A percentile compares a stretch with the other conserved stretches of the same genome.
Conservation (phyloP, 2,113 vertebrate species). For the Cavia porcellus region DNA sequence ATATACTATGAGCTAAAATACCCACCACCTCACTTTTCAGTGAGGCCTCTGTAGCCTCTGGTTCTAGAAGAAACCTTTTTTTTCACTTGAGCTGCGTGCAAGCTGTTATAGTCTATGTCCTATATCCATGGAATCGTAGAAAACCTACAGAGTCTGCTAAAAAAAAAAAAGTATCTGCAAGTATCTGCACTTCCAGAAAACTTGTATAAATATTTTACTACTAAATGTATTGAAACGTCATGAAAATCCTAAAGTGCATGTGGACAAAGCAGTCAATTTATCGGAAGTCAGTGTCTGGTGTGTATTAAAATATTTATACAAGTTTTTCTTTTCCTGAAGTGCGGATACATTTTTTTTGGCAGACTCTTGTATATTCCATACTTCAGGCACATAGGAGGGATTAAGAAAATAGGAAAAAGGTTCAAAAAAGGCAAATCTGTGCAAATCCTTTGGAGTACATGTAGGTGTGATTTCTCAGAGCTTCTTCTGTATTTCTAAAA, state of each 20-base stretch:
- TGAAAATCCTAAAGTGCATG: neutral
- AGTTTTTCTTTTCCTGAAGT: neutral
- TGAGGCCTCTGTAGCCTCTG: neutral
- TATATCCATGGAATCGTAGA: neutral
- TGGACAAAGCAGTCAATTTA: neutral
- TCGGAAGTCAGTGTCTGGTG: neutral
- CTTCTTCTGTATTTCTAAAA: conserved; percentile 14
- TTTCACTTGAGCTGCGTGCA: neutral
- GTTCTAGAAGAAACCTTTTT: neutral
- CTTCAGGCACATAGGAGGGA: neutral
- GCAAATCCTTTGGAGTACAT: neutral
- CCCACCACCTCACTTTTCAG: neutral
- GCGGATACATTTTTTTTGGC: neutral
- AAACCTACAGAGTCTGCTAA: neutral
- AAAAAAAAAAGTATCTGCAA: neutral
- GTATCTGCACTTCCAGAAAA: neutral
- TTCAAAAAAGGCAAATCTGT: neutral
- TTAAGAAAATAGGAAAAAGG: no score
- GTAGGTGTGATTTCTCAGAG: neutral
- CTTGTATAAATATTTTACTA: neutral
- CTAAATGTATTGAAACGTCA: neutral
- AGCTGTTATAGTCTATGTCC: neutral
- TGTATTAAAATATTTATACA: neutral
- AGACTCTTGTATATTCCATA: neutral
- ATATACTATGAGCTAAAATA: neutral